phyloP scores from a whole-genome alignment of 1,140 invertebrate species.

The Meteorus sp. region DNA sequence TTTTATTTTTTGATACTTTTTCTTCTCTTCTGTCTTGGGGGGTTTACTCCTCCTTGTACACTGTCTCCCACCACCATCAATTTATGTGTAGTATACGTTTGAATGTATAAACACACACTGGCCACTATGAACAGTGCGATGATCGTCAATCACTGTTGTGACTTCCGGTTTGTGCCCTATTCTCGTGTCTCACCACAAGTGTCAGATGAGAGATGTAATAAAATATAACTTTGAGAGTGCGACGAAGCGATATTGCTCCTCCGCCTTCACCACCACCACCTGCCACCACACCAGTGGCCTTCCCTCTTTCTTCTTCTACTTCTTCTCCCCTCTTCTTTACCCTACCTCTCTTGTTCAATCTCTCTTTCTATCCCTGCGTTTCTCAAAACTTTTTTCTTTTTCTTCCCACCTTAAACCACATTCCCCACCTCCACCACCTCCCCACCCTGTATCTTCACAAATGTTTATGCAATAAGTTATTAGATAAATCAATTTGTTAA shows the following conservation, averaged over 20 bases:
- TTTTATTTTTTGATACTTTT: too few species aligned
- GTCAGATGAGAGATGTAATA: constrained; percentile 3
- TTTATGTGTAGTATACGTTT: too few species aligned
- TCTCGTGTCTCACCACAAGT: neutral
- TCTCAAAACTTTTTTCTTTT: neutral
- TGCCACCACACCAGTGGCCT: constrained; percentile 29
- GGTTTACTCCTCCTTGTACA: too few species aligned
- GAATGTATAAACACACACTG: too few species aligned
- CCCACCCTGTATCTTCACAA: too few species aligned
- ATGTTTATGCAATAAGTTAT: too few species aligned
- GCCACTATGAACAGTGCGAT: too few species aligned
- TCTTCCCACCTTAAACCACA: too few species aligned
- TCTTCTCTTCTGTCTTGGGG: too few species aligned
- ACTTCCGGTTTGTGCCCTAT: neutral
- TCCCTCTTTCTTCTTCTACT: constrained; percentile 29
- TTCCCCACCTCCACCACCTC: too few species aligned
- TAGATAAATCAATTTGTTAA: too few species aligned
- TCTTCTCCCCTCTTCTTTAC: constrained; percentile 27
- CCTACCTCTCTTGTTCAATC: constrained; percentile 9
- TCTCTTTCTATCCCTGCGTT: neutral
- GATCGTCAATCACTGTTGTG: neutral
- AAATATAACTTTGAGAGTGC: neutral
- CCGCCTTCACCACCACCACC: constrained; percentile 16
- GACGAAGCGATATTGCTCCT: constrained; percentile 1
- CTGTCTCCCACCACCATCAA: too few species aligned